Conservation (phyloP, 1,140 invertebrate genomes). For the Philotrypesis tridentata region DNA sequence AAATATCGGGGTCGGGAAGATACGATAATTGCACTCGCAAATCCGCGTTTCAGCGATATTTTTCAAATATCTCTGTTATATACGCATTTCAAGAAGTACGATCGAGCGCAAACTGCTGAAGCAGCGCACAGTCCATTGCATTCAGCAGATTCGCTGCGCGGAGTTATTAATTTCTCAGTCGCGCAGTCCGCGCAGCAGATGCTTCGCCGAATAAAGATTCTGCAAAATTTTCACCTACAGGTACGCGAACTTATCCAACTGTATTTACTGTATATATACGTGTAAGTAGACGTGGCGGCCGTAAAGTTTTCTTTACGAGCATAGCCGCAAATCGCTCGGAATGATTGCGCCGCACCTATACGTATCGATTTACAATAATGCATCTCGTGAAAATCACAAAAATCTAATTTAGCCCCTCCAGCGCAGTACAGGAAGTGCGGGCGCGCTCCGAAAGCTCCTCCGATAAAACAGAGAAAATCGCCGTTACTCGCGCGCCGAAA, state of each 20-base stretch:
- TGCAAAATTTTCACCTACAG: neutral
- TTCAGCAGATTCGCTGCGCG: neutral
- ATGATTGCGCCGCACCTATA: neutral
- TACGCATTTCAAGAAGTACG: neutral
- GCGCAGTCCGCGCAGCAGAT: neutral
- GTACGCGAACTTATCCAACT: neutral
- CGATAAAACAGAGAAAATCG: slow-evolving; percentile 5
- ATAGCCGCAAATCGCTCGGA: neutral
- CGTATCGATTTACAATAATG: neutral
- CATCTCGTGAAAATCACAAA: neutral
- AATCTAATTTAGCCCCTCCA: neutral
- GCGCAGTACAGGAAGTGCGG: neutral
- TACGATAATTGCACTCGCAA: no score
- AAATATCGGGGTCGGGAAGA: no score
- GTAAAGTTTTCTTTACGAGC: neutral
- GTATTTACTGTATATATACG: neutral
- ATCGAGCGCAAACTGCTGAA: neutral
- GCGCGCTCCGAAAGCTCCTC: neutral
- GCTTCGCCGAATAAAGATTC: neutral
- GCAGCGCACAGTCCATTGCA: neutral
- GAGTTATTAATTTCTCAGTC: neutral
- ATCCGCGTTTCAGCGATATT: neutral
- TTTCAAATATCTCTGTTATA: neutral
- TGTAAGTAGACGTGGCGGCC: neutral
- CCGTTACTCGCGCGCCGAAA: slow-evolving; percentile 18